phyloP scores from a whole-genome alignment of 2,113 vertebrate species.

The Myrmecobius fasciatus region DNA sequence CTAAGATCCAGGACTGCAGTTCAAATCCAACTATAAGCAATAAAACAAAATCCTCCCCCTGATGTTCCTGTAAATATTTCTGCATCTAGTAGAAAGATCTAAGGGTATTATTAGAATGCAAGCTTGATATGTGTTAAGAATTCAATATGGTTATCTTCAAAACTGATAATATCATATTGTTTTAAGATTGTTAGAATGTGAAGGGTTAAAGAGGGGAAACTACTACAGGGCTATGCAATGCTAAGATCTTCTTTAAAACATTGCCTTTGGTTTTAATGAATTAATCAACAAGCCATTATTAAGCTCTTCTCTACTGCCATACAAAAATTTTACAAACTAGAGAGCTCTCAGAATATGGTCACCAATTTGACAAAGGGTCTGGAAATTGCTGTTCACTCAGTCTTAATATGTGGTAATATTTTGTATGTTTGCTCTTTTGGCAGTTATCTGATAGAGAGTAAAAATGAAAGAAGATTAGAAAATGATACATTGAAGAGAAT shows the following conservation, averaged over 20 bases:
- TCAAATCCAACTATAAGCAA: too few species aligned
- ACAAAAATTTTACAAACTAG: background rate
- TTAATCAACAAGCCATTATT: background rate
- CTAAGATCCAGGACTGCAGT: too few species aligned
- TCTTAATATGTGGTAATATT: background rate
- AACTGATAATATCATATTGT: background rate
- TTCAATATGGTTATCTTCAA: background rate
- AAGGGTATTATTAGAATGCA: background rate
- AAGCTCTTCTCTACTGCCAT: background rate
- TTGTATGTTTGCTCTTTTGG: background rate
- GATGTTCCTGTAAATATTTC: too few species aligned
- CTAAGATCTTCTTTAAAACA: background rate
- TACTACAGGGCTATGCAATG: background rate
- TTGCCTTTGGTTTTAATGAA: background rate
- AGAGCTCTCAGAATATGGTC: background rate
- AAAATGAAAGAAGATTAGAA: slow-evolving; percentile 1
- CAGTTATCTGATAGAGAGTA: background rate
- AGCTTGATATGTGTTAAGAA: background rate
- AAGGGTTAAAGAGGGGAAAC: background rate
- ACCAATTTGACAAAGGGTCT: background rate
- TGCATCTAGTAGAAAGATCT: background rate
- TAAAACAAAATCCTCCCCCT: too few species aligned
- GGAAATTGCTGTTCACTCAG: background rate
- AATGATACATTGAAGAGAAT: background rate
- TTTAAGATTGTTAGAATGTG: background rate